Percentiles rank a stretch among this genome's conserved stretches.
phyloP scores from a whole-genome alignment of 2,797 vertebrate genomes.

The Protosalanx chinensis region DNA sequence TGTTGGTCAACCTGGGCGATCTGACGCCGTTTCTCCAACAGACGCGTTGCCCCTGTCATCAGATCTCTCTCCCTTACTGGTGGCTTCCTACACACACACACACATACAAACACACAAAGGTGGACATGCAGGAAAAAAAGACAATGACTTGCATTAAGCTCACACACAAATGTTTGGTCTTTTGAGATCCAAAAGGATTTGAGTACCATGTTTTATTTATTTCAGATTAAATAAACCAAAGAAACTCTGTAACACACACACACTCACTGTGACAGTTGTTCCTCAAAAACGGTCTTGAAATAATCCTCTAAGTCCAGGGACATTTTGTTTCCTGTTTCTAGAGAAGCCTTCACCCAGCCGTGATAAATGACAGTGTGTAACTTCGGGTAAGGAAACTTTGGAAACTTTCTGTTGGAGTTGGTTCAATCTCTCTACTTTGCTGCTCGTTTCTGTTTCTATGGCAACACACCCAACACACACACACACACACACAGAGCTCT shows the following conservation, averaged over 20 bases:
- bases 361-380: background rate
- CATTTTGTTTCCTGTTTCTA: slow-evolving; percentile 14
- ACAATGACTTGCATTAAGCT: background rate
- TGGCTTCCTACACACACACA: slow-evolving; percentile 46
- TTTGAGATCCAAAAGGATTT: background rate
- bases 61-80: background rate
- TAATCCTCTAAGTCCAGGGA: slow-evolving; percentile 47
- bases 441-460: slow-evolving; percentile 32
- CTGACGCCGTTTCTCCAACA: slow-evolving; percentile 70
- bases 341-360: no score
- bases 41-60: slow-evolving; percentile 19
- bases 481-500: background rate
- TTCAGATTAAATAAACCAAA: background rate
- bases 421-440: background rate
- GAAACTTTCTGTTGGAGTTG: background rate
- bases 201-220: background rate
- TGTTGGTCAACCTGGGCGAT: slow-evolving; percentile 43
- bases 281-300: slow-evolving; percentile 30
- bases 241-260: background rate
- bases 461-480: slow-evolving; percentile 20
- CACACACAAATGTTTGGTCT: background rate
- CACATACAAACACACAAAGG: background rate
- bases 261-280: slow-evolving; percentile 67
- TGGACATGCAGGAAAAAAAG: background rate
- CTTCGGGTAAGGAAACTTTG: slow-evolving; percentile 14